Conservation (phyloP, 2,888 invertebrate genomes). For the Atherix ibis region DNA sequence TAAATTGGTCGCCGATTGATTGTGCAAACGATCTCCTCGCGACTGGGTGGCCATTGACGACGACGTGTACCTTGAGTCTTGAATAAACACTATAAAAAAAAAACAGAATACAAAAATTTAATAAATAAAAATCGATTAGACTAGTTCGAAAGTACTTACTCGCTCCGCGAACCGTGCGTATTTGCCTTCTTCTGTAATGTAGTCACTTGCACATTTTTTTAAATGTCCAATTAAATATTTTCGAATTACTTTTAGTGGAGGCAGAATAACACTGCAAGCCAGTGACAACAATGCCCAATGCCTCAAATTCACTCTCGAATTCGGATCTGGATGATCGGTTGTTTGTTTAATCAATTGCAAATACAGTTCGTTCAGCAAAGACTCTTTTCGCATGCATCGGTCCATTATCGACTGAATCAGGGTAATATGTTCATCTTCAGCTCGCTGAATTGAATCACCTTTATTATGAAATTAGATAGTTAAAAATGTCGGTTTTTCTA, state of each 20-base stretch:
- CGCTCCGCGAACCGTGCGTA: constrained; percentile 87
- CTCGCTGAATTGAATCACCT: constrained; percentile 48
- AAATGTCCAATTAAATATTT: constrained; percentile 80
- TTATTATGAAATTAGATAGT: no score
- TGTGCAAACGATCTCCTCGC: constrained; percentile 84
- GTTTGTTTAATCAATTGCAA: constrained; percentile 88
- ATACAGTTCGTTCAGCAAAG: constrained; percentile 75
- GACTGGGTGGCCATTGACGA: constrained; percentile 78
- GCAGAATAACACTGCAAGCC: constrained; percentile 67
- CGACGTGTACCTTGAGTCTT: constrained; percentile 59
- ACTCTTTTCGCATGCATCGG: constrained; percentile 78
- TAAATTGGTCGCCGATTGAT: constrained; percentile 81
- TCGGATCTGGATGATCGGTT: constrained; percentile 80
- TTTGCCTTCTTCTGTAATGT: constrained; percentile 83
- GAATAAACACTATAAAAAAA: constrained; percentile 41
- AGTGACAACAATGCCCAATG: constrained; percentile 84
- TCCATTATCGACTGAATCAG: constrained; percentile 81
- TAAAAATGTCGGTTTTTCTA: not conserved
- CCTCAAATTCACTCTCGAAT: constrained; percentile 68
- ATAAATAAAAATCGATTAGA: constrained; percentile 1
- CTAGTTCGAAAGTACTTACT: no score
- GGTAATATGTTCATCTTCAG: constrained; percentile 76
- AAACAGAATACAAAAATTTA: constrained; percentile 5
- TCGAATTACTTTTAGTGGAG: constrained; percentile 70
- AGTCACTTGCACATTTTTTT: constrained; percentile 74